Percentiles rank a stretch among this genome's conserved stretches.
Evolutionary conservation across 2,888 invertebrate genomes (phyloP).

Genomic region (Papilio protenor): DNA sequence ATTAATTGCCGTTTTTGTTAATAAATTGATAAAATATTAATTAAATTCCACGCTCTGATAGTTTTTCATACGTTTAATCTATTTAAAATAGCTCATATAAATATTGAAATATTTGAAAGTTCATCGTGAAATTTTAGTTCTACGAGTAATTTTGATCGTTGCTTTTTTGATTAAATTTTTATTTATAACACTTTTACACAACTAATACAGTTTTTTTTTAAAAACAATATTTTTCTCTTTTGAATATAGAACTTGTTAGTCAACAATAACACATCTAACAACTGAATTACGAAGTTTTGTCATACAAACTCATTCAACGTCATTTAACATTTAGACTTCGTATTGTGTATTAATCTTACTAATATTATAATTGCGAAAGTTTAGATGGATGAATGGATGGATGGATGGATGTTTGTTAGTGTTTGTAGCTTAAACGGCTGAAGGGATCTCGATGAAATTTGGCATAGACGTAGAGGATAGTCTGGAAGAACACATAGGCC

Average conservation of each 20-base stretch:
- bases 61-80: slow-evolving; percentile 20
- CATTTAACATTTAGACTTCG: no score
- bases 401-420: no score
- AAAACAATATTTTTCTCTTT: not conserved
- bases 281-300: not conserved
- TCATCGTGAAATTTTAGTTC: not conserved
- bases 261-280: not conserved
- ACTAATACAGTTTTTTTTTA: not conserved
- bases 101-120: not conserved
- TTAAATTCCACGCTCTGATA: slow-evolving; percentile 15
- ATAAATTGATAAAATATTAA: slow-evolving; percentile 13
- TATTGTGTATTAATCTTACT: no score
- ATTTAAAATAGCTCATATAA: not conserved
- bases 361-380: no score
- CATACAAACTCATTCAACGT: not conserved
- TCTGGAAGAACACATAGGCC: no score
- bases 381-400: no score
- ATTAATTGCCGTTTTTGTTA: slow-evolving; percentile 11
- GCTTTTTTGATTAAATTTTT: not conserved
- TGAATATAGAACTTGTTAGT: not conserved
- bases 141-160: not conserved
- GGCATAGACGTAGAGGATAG: no score
- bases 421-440: no score
- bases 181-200: not conserved
- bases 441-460: no score